A percentile compares a stretch with the other conserved stretches of the same genome.
Conservation (phyloP, 2,888 invertebrate species). For the Agrochola circellaris region DNA sequence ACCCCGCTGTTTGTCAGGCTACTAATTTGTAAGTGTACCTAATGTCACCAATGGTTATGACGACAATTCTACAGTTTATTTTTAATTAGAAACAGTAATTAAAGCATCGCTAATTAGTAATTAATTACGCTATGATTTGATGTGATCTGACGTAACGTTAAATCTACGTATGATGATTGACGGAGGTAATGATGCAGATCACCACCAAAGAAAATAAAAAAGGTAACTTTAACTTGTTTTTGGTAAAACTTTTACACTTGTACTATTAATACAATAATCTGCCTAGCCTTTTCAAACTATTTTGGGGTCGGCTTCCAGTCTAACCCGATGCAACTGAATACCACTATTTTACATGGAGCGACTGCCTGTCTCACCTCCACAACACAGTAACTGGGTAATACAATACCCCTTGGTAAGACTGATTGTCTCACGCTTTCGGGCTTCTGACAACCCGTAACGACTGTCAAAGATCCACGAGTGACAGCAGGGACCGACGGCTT, state of each 20-base stretch:
- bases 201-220: not conserved
- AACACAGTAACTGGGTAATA: not conserved
- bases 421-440: no score
- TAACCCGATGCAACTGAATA: not conserved
- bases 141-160: not conserved
- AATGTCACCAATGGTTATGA: not conserved
- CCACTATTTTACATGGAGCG: no score
- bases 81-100: constrained; percentile 3
- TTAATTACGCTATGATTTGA: not conserved
- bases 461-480: not conserved
- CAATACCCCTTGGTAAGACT: no score
- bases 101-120: constrained; percentile 16
- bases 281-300: not conserved
- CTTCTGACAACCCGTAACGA: not conserved
- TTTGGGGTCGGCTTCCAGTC: not conserved
- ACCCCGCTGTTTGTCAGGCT: no score
- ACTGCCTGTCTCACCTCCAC: no score
- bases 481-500: no score
- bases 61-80: not conserved
- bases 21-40: not conserved
- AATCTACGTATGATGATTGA: not conserved
- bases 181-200: not conserved
- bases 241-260: no score
- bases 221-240: not conserved
- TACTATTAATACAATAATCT: no score